phyloP scores from a whole-genome alignment of 2,113 vertebrate genomes.

The Bettongia penicillata region DNA sequence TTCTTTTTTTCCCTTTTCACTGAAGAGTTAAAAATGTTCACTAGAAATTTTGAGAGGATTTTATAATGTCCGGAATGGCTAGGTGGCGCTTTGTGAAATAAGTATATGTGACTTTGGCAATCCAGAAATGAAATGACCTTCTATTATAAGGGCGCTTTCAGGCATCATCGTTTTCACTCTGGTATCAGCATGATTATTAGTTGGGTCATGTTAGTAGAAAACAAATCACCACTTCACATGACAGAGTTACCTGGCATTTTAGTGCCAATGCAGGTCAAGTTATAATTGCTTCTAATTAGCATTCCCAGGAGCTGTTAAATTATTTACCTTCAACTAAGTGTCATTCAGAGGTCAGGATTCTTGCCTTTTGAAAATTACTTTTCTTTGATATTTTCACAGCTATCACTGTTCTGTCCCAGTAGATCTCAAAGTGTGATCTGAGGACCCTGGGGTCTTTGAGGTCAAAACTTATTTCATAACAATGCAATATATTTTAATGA shows the following conservation, averaged over 20 bases:
- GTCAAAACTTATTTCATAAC: neutral
- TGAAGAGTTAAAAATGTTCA: neutral
- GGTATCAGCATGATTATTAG: neutral
- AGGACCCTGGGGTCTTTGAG: neutral
- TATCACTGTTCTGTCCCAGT: neutral
- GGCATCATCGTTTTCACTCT: neutral
- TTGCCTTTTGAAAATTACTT: slow-evolving; percentile 39
- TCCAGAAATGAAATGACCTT: slow-evolving; percentile 26
- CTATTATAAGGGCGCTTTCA: neutral
- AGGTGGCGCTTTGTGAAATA: slow-evolving; percentile 18
- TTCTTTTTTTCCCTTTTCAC: slow-evolving; percentile 27
- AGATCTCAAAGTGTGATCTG: neutral
- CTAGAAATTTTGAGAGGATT: neutral
- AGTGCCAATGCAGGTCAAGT: slow-evolving; percentile 61
- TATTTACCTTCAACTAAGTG: slow-evolving; percentile 70
- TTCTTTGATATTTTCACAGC: slow-evolving; percentile 33
- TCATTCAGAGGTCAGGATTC: slow-evolving; percentile 60
- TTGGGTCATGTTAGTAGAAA: slow-evolving; percentile 47
- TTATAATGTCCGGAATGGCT: neutral
- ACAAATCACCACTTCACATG: slow-evolving; percentile 49
- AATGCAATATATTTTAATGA: neutral
- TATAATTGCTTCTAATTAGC: slow-evolving; percentile 76
- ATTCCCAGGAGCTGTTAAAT: slow-evolving; percentile 68
- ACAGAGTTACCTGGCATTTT: slow-evolving; percentile 61
- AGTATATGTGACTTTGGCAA: neutral